Conservation (phyloP, 2,888 invertebrate genomes). For the Timema podura region DNA sequence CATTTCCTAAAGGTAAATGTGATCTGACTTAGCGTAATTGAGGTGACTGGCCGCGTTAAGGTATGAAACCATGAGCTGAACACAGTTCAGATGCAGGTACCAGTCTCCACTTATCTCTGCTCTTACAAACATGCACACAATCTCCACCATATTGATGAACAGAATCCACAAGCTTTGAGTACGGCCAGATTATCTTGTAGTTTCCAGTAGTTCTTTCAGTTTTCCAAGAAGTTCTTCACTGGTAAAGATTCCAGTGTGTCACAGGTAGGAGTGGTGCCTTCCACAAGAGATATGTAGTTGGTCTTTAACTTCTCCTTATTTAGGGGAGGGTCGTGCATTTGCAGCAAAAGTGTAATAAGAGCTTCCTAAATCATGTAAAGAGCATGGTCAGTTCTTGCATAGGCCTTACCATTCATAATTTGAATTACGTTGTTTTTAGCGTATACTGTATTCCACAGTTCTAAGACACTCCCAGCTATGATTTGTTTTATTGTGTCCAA, state of each 20-base stretch:
- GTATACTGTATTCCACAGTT: conserved; percentile 3
- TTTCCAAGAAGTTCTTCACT: background rate
- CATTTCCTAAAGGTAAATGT: background rate
- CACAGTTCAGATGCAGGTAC: conserved; percentile 5
- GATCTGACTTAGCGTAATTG: background rate
- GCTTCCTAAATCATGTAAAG: conserved; percentile 12
- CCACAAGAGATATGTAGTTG: background rate
- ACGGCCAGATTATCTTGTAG: background rate
- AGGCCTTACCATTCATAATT: conserved; percentile 8
- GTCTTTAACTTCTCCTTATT: background rate
- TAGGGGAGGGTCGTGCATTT: background rate
- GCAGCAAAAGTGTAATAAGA: conserved; percentile 2
- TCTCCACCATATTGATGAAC: conserved; percentile 3
- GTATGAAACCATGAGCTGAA: background rate
- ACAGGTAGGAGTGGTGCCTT: conserved; percentile 8
- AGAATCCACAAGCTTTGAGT: conserved; percentile 9
- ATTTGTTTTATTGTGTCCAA: background rate
- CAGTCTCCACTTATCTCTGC: background rate
- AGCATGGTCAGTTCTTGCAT: background rate
- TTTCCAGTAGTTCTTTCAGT: background rate
- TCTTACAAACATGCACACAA: background rate
- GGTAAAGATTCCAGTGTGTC: background rate
- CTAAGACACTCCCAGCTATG: background rate
- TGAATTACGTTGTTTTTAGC: background rate
- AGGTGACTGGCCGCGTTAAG: background rate